Percentiles rank a stretch among this genome's conserved stretches.
phyloP scores from a whole-genome alignment of 2,888 invertebrate species.

The Dolomedes plantarius region DNA sequence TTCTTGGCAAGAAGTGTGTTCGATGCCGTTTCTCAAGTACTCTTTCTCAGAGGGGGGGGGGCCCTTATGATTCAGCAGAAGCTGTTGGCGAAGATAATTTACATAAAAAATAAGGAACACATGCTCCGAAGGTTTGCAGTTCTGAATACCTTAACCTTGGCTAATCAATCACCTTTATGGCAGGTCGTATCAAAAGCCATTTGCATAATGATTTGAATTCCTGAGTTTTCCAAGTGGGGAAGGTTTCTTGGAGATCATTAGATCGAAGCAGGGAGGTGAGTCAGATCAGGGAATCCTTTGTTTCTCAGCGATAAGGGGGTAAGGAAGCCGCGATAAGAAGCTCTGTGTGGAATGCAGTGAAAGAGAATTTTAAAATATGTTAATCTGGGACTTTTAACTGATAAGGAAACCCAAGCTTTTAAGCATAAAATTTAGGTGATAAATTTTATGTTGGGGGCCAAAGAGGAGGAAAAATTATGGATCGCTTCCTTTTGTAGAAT shows the following conservation, averaged over 20 bases:
- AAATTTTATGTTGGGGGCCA: too few relatives aligned
- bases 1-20: too few relatives aligned
- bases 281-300: neutral
- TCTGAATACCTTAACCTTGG: neutral
- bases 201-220: neutral
- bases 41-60: too few relatives aligned
- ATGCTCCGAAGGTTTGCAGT: neutral
- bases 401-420: too few relatives aligned
- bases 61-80: neutral
- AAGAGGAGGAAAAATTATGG: too few relatives aligned
- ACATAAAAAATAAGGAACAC: neutral
- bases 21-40: too few relatives aligned
- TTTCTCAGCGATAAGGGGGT: neutral
- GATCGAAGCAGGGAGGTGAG: neutral
- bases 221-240: neutral
- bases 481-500: too few relatives aligned
- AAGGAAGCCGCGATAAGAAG: neutral
- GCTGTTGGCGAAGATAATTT: neutral
- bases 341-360: too few relatives aligned
- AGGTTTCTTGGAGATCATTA: neutral
- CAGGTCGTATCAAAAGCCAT: neutral
- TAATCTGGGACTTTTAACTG: neutral
- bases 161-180: neutral
- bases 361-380: neutral
- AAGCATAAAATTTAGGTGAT: too few relatives aligned